Evolutionary conservation across 2,113 vertebrate genomes (phyloP).

Genomic region (Arenaria interpres): DNA sequence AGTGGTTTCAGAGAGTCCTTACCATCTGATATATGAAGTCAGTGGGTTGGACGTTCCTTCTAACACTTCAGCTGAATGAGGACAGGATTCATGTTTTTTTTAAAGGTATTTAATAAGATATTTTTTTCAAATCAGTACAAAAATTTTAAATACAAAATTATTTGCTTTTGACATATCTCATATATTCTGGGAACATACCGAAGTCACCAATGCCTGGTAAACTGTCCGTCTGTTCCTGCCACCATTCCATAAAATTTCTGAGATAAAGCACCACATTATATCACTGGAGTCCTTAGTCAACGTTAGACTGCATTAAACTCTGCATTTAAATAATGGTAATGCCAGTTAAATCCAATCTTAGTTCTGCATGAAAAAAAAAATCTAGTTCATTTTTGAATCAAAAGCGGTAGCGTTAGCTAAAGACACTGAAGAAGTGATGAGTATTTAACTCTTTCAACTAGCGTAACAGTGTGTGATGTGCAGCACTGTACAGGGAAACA

Average conservation of each 20-base stretch:
- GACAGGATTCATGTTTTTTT: constrained; percentile 36
- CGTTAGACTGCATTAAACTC: constrained; percentile 74
- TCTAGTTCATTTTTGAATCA: constrained; percentile 72
- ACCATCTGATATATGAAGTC: background rate
- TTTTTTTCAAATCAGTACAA: constrained; percentile 82
- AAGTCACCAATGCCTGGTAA: constrained; percentile 68
- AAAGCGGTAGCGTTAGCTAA: constrained; percentile 61
- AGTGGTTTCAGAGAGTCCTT: background rate
- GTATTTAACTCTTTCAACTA: constrained; percentile 47
- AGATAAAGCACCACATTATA: constrained; percentile 67
- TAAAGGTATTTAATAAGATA: constrained; percentile 82
- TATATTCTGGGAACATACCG: constrained; percentile 69
- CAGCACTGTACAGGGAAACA: constrained; percentile 62
- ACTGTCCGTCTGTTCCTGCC: constrained; percentile 62
- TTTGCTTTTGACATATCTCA: constrained; percentile 77
- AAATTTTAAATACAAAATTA: constrained; percentile 85
- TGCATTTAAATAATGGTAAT: constrained; percentile 78
- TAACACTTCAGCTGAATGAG: background rate
- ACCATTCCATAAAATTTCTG: constrained; percentile 67
- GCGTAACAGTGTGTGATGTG: constrained; percentile 46
- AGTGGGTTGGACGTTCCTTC: background rate
- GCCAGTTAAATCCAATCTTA: constrained; percentile 73
- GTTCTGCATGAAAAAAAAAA: constrained; percentile 57
- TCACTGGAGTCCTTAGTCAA: constrained; percentile 68
- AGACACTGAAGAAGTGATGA: constrained; percentile 28